Evolutionary conservation across 2,888 invertebrate species (phyloP), one percentile per base, ranked within the genome.

Genomic region (Odontomyia ornata): DNA sequence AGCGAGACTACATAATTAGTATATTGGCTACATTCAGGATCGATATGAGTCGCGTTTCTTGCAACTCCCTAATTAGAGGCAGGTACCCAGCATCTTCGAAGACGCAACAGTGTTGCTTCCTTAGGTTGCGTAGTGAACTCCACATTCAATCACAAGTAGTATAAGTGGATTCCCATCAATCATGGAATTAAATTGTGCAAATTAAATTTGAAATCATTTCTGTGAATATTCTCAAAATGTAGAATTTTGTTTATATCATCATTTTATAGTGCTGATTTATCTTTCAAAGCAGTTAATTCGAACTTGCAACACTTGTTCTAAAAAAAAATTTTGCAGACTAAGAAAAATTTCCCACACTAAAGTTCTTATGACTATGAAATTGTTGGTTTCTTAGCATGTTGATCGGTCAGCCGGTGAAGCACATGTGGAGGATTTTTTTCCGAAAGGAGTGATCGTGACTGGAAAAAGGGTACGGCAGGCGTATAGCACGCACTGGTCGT

Each of bases 61-160:
- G 71, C 56, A 72, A 72, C 28, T 72, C 56, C 56, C 71, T 72
- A 72, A 72, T 72, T 72, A 72, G 71, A 56, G 71, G 28, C 65
- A 18, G 65, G 36, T 65, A 65, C 5, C 18, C 27, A 36, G 43
- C 28, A 27, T 2, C 56, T 56, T 72, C 1, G 47, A n/a, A 23
- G 15, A 18, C 2, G 28, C 28, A 27, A 36, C 36, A 52, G 56
- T 52, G 43, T 72, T 72, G 11, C 52, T 27, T 27, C 21, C 25
- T 30, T 15, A n/a, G 36, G 36, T 36, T 5, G 9, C 36, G 5
- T 5, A 36, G 9, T 5, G 9, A 5, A 36, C 36, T 3, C 9
- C 36, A 5, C 9, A 3, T 36, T 9, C 5, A 9, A 36, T 36
- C 36, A 5, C 9, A 36, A 36, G 9, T 36, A 36, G 36, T 36